Evolutionary conservation across 2,797 vertebrate species (phyloP).

Genomic region (Glyptemys insculpta): DNA sequence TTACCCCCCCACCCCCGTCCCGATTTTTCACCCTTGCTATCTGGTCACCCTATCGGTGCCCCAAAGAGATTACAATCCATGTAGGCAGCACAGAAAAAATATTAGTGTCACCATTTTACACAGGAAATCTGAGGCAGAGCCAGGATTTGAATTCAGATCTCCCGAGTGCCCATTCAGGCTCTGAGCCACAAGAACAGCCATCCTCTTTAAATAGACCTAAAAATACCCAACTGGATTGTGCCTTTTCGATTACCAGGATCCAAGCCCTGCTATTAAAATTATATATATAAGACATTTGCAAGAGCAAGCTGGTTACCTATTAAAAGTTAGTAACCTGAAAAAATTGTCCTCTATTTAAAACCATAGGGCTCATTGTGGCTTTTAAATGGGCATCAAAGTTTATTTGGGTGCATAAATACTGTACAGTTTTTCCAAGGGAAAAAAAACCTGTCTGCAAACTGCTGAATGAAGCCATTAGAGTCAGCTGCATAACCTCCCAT

Average conservation of each 20-base stretch:
- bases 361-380: background rate
- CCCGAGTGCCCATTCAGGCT: background rate
- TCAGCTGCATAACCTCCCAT: conserved; percentile 9
- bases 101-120: conserved; percentile 37
- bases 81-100: conserved; percentile 16
- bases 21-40: too few relatives aligned
- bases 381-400: background rate
- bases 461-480: background rate
- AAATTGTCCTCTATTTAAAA: background rate
- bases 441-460: background rate
- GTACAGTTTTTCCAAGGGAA: background rate
- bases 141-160: background rate
- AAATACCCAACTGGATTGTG: background rate
- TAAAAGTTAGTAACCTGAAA: background rate
- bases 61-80: background rate
- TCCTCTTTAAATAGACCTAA: rapidly evolving
- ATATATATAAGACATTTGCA: background rate
- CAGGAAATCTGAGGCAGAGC: conserved; percentile 3
- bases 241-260: background rate
- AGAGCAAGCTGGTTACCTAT: background rate
- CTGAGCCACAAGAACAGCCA: background rate
- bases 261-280: background rate
- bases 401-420: rapidly evolving
- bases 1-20: too few relatives aligned
- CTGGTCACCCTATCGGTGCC: background rate